Percentiles rank a stretch among this genome's conserved stretches.
Conservation (phyloP, 2,888 invertebrate genomes). For the Crematogaster levior region DNA sequence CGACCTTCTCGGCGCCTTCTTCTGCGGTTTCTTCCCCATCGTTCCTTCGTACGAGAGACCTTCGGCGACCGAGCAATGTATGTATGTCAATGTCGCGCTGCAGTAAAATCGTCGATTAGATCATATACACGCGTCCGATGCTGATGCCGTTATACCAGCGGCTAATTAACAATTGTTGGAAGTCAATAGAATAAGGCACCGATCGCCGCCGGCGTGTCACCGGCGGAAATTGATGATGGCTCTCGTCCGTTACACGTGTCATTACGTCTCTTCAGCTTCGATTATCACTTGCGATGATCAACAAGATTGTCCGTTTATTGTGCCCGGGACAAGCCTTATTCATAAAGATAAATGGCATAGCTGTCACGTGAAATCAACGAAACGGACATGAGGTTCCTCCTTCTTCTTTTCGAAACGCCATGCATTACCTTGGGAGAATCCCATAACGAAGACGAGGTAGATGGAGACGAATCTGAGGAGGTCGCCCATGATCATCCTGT, state of each 20-base stretch:
- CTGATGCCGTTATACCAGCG: slow-evolving; percentile 12
- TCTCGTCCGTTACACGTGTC: background rate
- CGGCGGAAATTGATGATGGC: slow-evolving; percentile 2
- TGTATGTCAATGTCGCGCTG: slow-evolving; percentile 75
- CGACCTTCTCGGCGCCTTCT: slow-evolving; percentile 74
- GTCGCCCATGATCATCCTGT: slow-evolving; percentile 99
- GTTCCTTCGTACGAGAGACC: background rate
- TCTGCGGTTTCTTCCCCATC: slow-evolving; percentile 38
- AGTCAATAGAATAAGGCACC: slow-evolving; percentile 35
- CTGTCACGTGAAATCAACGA: background rate
- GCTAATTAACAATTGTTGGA: slow-evolving; percentile 38
- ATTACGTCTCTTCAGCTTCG: background rate
- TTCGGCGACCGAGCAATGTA: slow-evolving; percentile 61
- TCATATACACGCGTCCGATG: slow-evolving; percentile 36
- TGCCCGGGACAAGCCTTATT: background rate
- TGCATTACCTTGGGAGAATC: slow-evolving; percentile 95
- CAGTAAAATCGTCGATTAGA: slow-evolving; percentile 58
- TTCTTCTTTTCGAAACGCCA: background rate
- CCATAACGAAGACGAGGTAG: slow-evolving; percentile 98
- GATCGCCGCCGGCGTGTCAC: background rate
- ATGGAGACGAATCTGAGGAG: slow-evolving; percentile 97
- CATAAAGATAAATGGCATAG: background rate
- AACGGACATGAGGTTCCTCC: background rate
- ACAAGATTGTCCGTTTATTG: background rate
- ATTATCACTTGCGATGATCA: slow-evolving; percentile 30